Evolutionary conservation across 2,113 vertebrate genomes (phyloP).

Genomic region (Myanophis thanlyinensis): DNA sequence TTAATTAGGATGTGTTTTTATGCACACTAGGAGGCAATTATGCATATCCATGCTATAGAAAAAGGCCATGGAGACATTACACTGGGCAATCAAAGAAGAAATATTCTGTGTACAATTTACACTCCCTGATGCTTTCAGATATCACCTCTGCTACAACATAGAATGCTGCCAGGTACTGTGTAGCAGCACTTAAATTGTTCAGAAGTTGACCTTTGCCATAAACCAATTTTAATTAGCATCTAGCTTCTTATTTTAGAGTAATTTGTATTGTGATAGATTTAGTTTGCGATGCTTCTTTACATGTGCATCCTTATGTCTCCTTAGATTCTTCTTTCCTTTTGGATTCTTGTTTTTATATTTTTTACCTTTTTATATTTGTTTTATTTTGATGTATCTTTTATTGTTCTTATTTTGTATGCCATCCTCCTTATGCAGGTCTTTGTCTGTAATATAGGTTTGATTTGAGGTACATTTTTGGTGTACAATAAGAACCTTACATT

Average conservation of each 20-base stretch:
- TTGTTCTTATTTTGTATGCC: not conserved
- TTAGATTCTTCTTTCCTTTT: not conserved
- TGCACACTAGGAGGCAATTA: not conserved
- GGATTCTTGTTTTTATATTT: not conserved
- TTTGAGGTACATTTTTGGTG: not conserved
- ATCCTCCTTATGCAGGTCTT: not conserved
- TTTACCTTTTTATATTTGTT: not conserved
- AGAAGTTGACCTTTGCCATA: not conserved
- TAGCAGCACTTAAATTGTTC: not conserved
- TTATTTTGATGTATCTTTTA: not conserved
- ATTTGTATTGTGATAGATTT: not conserved
- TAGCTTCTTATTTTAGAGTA: not conserved
- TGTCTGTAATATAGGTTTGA: not conserved
- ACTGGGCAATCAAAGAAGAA: not conserved
- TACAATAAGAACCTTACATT: not conserved
- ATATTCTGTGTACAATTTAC: not conserved
- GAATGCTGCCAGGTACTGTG: not conserved
- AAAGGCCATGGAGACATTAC: not conserved
- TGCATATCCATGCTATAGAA: not conserved
- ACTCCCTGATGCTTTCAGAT: not conserved
- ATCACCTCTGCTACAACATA: not conserved
- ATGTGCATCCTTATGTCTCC: not conserved
- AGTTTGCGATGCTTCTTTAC: not conserved
- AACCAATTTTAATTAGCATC: not conserved
- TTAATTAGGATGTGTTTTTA: not conserved